Evolutionary conservation across 2,113 vertebrate genomes (phyloP).

Genomic region (Mesembrinibis cayennensis): DNA sequence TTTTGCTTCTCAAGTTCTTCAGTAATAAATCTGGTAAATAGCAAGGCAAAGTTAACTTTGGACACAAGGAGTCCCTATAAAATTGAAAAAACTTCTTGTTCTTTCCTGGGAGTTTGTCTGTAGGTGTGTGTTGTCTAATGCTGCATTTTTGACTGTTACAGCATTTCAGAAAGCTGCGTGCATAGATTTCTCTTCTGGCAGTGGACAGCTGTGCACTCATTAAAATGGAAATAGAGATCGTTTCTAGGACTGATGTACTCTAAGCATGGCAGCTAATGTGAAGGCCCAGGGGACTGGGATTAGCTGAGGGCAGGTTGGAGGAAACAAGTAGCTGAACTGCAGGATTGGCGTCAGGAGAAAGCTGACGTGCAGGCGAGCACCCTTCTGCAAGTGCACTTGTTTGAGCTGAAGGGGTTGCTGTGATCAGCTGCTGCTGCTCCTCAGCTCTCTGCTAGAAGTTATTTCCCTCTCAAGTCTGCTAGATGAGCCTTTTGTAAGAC

Average conservation of each 20-base stretch:
- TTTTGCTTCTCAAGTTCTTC: neutral
- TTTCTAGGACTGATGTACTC: neutral
- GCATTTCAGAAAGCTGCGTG: neutral
- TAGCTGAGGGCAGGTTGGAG: neutral
- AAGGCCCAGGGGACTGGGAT: neutral
- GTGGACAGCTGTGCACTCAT: neutral
- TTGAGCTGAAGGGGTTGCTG: neutral
- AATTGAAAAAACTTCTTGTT: neutral
- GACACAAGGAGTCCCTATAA: neutral
- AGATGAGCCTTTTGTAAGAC: neutral
- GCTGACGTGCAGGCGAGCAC: neutral
- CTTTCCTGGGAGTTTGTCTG: neutral
- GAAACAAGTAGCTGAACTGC: neutral
- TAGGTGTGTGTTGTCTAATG: neutral
- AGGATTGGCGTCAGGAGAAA: neutral
- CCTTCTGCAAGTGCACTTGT: neutral
- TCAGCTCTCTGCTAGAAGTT: neutral
- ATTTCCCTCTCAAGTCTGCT: neutral
- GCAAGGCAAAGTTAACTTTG: neutral
- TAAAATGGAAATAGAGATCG: neutral
- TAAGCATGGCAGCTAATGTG: neutral
- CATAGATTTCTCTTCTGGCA: neutral
- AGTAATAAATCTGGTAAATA: neutral
- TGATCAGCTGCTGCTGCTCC: neutral
- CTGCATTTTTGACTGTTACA: neutral